These are phyloP conservation scores for Cromileptes altivelis DNA, from an alignment of 2,113 vertebrate genomes.

Conservation along the genomic window DNA sequence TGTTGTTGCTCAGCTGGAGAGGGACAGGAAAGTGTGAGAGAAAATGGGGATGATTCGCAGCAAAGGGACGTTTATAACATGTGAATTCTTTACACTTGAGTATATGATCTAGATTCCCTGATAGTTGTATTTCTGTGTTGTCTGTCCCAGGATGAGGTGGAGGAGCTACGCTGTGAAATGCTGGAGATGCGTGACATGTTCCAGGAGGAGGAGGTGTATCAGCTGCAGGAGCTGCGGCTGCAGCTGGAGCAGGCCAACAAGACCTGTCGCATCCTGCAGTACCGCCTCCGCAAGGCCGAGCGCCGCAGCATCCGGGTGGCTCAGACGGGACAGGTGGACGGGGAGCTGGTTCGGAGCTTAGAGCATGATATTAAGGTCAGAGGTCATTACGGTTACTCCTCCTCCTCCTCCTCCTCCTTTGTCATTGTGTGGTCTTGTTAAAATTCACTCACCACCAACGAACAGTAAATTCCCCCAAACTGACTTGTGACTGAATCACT, in stretches of 20 bases:
- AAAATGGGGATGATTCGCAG: too few relatives aligned
- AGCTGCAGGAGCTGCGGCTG: constrained; percentile 94
- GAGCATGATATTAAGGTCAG: constrained; percentile 97
- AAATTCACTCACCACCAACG: constrained; percentile 16
- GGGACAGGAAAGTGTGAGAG: too few relatives aligned
- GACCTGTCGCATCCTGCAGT: constrained; percentile 96
- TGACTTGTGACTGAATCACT: constrained; percentile 52
- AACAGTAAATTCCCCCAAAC: constrained; percentile 22
- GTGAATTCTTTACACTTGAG: not conserved
- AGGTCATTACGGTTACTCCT: not conserved
- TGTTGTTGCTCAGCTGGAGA: too few relatives aligned
- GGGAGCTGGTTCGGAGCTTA: constrained; percentile 92
- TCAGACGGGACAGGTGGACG: constrained; percentile 95
- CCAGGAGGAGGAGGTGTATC: constrained; percentile 96
- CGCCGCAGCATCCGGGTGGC: constrained; percentile 95
- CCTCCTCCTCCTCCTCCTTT: not conserved
- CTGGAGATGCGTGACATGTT: constrained; percentile 97
- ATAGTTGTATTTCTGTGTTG: constrained; percentile 4
- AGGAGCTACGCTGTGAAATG: constrained; percentile 97
- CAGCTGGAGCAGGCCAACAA: constrained; percentile 97
- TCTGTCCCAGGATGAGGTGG: constrained; percentile 90
- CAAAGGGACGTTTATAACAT: not conserved
- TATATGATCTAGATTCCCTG: not conserved
- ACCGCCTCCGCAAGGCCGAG: constrained; percentile 96
- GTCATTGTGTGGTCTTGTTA: not conserved